These are phyloP conservation scores for Zaprionus vittiger DNA, from an alignment of 1,140 invertebrate species.

Conservation along the genomic window DNA sequence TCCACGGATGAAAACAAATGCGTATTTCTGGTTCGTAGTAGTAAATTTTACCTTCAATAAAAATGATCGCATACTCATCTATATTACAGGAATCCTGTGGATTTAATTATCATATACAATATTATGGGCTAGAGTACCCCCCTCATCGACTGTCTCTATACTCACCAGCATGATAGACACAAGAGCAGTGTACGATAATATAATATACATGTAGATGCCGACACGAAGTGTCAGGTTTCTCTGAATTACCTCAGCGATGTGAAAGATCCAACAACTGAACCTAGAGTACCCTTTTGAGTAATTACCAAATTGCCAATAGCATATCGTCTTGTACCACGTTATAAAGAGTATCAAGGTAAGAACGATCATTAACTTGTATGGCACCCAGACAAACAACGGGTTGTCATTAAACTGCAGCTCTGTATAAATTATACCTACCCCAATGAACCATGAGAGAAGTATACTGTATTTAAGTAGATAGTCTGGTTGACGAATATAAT, in stretches of 20 bases:
- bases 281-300: constrained; percentile 80
- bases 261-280: constrained; percentile 86
- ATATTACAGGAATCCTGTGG: constrained; percentile 40
- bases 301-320: constrained; percentile 85
- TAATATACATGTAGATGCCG: constrained; percentile 56
- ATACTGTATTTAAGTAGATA: constrained; percentile 73
- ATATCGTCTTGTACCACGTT: constrained; percentile 81
- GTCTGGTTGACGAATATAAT: constrained; percentile 69
- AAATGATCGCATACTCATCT: constrained; percentile 13
- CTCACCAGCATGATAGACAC: constrained; percentile 88
- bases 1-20: constrained; percentile 87
- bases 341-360: constrained; percentile 72
- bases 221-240: constrained; percentile 40
- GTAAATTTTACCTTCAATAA: constrained; percentile 52
- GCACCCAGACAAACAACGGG: not conserved
- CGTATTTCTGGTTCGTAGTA: constrained; percentile 41
- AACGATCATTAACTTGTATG: constrained; percentile 10
- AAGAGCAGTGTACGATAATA: constrained; percentile 86
- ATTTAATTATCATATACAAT: too few relatives aligned
- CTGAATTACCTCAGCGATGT: constrained; percentile 36
- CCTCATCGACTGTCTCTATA: not conserved
- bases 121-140: not conserved
- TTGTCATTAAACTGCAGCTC: not conserved
- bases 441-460: constrained; percentile 51
- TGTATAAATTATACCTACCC: constrained; percentile 29